Evolutionary conservation across 2,797 vertebrate species (phyloP).

Genomic region (Eidolon dupreanum): DNA sequence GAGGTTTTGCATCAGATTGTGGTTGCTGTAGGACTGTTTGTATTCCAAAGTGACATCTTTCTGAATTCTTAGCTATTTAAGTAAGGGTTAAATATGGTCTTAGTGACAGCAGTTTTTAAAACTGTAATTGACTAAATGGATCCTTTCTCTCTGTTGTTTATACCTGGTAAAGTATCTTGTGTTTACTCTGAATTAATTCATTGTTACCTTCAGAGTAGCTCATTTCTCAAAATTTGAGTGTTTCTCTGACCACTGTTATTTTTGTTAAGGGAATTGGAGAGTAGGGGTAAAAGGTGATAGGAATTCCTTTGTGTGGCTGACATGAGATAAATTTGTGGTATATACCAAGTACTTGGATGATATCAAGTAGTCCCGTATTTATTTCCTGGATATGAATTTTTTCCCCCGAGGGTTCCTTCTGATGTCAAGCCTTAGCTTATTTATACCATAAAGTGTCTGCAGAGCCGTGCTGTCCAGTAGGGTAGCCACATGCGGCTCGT

Average conservation of each 20-base stretch:
- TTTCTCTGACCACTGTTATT: conserved; percentile 40
- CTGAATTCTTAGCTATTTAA: conserved; percentile 83
- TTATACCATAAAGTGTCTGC: not conserved
- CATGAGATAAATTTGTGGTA: not conserved
- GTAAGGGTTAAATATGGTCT: conserved; percentile 80
- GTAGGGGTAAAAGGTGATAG: not conserved
- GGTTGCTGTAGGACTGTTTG: conserved; percentile 80
- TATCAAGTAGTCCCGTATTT: not conserved
- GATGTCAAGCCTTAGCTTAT: not conserved
- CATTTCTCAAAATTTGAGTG: conserved; percentile 59
- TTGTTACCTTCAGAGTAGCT: conserved; percentile 72
- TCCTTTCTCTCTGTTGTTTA: conserved; percentile 81
- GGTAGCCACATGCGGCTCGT: not conserved
- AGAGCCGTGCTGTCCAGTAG: accelerated
- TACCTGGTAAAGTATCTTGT: conserved; percentile 76
- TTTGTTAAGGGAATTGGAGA: conserved; percentile 12
- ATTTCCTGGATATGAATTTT: not conserved
- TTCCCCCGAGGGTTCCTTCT: not conserved
- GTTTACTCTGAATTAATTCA: conserved; percentile 85
- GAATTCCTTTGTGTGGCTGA: not conserved
- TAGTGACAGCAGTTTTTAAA: conserved; percentile 79
- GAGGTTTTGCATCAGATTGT: conserved; percentile 87
- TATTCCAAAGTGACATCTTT: conserved; percentile 82
- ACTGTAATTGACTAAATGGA: conserved; percentile 79
- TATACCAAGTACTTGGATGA: not conserved